Conservation (phyloP, 2,888 invertebrate genomes). For the Clepsis dumicolana region DNA sequence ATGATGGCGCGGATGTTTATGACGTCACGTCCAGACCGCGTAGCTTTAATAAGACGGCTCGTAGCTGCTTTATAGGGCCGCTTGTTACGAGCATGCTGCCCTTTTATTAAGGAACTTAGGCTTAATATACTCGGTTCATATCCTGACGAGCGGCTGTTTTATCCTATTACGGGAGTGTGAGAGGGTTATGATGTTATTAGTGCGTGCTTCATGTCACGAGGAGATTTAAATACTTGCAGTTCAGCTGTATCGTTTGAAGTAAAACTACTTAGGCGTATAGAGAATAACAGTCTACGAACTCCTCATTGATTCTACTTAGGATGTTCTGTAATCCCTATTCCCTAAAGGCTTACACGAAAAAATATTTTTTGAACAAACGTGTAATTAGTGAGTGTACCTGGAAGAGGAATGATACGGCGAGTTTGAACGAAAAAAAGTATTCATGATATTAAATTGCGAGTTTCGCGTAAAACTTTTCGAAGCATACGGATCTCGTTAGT, state of each 20-base stretch:
- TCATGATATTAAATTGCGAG: conserved; percentile 14
- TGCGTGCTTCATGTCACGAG: too few species aligned
- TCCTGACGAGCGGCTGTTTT: conserved; percentile 26
- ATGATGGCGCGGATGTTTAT: conserved; percentile 22
- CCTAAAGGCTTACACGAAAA: too few species aligned
- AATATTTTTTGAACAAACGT: background rate
- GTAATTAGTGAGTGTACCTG: background rate
- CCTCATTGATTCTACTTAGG: too few species aligned
- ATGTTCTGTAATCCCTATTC: too few species aligned
- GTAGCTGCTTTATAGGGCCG: conserved; percentile 27
- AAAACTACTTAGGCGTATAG: too few species aligned
- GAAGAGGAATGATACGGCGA: conserved; percentile 6
- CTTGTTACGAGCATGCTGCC: conserved; percentile 32
- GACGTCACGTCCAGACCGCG: conserved; percentile 22
- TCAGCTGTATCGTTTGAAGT: too few species aligned
- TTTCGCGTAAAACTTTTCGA: background rate
- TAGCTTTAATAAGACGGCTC: conserved; percentile 37
- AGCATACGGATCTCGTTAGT: conserved; percentile 22
- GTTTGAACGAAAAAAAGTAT: conserved; percentile 8
- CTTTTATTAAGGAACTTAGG: conserved; percentile 39
- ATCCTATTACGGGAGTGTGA: background rate
- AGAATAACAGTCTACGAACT: too few species aligned
- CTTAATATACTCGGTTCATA: conserved; percentile 38
- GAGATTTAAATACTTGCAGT: too few species aligned
- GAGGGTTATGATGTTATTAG: background rate